Conservation (phyloP, 2,113 vertebrate species). For the Podilymbus podiceps region DNA sequence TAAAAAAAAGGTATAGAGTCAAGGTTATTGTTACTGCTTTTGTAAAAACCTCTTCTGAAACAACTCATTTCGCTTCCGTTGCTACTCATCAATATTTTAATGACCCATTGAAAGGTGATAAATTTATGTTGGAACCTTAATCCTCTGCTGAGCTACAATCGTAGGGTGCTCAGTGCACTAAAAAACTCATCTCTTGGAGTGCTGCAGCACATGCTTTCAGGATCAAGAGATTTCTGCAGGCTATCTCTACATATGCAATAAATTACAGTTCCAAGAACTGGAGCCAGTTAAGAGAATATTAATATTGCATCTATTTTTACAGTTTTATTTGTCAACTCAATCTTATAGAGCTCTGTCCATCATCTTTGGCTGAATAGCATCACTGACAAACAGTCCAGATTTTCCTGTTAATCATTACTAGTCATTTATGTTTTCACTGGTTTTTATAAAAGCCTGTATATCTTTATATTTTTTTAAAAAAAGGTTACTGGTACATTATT, state of each 20-base stretch:
- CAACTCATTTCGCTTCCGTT: not conserved
- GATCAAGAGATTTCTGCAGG: not conserved
- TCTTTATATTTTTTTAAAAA: not conserved
- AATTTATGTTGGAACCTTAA: not conserved
- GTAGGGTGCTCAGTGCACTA: not conserved
- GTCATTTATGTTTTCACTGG: not conserved
- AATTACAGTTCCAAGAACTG: not conserved
- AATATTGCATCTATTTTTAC: not conserved
- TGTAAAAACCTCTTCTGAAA: not conserved
- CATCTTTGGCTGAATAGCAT: not conserved
- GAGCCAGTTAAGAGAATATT: not conserved
- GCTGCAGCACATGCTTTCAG: not conserved
- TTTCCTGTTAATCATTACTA: not conserved
- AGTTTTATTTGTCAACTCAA: not conserved
- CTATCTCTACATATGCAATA: not conserved
- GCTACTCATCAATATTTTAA: not conserved
- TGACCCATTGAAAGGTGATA: not conserved
- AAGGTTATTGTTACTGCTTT: not conserved
- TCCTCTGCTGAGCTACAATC: not conserved
- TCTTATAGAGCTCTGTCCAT: not conserved
- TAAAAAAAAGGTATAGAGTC: not conserved
- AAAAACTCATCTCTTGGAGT: not conserved
- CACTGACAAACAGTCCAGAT: not conserved
- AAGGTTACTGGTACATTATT: not conserved
- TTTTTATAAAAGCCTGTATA: not conserved